Conservation (phyloP, 2,888 invertebrate genomes). For the Pimpla rufipes region DNA sequence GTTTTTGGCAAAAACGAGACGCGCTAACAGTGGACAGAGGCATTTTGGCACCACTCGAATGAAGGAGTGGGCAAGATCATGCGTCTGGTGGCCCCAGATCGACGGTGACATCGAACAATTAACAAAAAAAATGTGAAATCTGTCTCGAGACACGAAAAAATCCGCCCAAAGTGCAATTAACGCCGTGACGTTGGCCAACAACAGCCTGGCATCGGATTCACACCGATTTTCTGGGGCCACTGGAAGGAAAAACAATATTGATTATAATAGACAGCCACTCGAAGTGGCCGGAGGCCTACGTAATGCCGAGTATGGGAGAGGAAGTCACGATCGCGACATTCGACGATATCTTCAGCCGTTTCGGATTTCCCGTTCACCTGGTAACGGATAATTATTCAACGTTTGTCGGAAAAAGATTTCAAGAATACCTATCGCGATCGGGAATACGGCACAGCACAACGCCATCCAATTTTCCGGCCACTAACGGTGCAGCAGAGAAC, state of each 20-base stretch:
- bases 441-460: slow-evolving; percentile 62
- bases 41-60: neutral
- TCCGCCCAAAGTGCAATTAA: slow-evolving; percentile 36
- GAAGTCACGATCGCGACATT: slow-evolving; percentile 12
- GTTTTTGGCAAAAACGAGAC: slow-evolving; percentile 36
- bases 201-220: slow-evolving; percentile 55
- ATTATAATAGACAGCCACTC: slow-evolving; percentile 50
- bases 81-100: neutral
- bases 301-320: slow-evolving; percentile 30
- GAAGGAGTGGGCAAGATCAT: neutral
- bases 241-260: slow-evolving; percentile 43
- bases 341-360: slow-evolving; percentile 18
- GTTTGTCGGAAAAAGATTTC: slow-evolving; percentile 60
- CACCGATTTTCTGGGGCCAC: slow-evolving; percentile 57
- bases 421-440: slow-evolving; percentile 43
- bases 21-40: slow-evolving; percentile 42
- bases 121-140: slow-evolving; percentile 10
- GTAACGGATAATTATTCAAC: slow-evolving; percentile 50
- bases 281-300: slow-evolving; percentile 50
- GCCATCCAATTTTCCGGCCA: slow-evolving; percentile 67
- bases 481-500: slow-evolving; percentile 52
- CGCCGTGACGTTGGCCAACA: slow-evolving; percentile 59
- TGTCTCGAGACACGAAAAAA: slow-evolving; percentile 44
- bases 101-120: neutral
- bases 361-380: slow-evolving; percentile 28